A percentile compares a stretch with the other conserved stretches of the same genome.
These are phyloP conservation scores for Portevinia maculata DNA, from an alignment of 2,888 invertebrate genomes.

Conservation along the genomic window DNA sequence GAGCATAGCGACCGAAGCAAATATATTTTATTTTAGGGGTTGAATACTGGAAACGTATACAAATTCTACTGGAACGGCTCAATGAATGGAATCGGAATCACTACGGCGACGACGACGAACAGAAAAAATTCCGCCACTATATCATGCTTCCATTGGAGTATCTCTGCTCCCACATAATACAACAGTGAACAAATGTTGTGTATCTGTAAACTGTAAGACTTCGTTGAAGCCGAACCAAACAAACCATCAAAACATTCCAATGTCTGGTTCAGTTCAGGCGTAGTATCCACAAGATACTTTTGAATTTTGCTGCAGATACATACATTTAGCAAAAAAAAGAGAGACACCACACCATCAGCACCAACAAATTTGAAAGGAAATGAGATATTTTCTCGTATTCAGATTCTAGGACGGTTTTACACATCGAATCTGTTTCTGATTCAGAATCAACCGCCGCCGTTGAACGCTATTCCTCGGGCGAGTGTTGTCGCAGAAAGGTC, in stretches of 20 bases:
- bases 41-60: slow-evolving; percentile 56
- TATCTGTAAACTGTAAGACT: slow-evolving; percentile 23
- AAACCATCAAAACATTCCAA: slow-evolving; percentile 68
- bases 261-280: slow-evolving; percentile 65
- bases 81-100: slow-evolving; percentile 69
- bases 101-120: slow-evolving; percentile 2
- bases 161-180: slow-evolving; percentile 25
- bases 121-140: slow-evolving; percentile 67
- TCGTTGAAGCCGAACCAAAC: slow-evolving; percentile 47
- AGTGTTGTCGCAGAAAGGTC: slow-evolving; percentile 81
- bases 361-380: slow-evolving; percentile 56
- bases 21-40: slow-evolving; percentile 29
- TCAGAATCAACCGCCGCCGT: slow-evolving; percentile 40
- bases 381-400: slow-evolving; percentile 37
- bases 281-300: slow-evolving; percentile 66
- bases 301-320: slow-evolving; percentile 41
- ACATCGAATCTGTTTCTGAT: slow-evolving; percentile 29
- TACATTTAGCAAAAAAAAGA: slow-evolving; percentile 19
- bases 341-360: slow-evolving; percentile 17
- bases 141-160: slow-evolving; percentile 42
- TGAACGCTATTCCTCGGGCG: slow-evolving; percentile 79
- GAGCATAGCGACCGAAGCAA: slow-evolving; percentile 5
- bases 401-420: slow-evolving; percentile 68
- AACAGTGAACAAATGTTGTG: slow-evolving; percentile 41
- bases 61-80: slow-evolving; percentile 58